Evolutionary conservation across 2,113 vertebrate species (phyloP).

Genomic region (Chiloscyllium plagiosum): DNA sequence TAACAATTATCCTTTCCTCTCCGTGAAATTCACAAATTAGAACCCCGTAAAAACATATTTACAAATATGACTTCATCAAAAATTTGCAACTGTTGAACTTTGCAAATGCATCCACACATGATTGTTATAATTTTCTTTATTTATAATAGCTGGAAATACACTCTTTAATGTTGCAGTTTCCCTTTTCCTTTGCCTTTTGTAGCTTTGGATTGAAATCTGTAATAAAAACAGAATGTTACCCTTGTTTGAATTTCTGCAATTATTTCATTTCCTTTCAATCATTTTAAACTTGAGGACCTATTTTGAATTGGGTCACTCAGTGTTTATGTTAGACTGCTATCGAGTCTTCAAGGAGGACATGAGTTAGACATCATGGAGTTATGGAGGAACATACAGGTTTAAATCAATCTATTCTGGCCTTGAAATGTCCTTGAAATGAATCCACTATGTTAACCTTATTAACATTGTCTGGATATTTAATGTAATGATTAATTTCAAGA

Average conservation of each 20-base stretch:
- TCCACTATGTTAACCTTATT: not conserved
- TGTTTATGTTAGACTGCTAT: not conserved
- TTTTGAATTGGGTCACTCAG: not conserved
- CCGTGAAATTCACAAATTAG: not conserved
- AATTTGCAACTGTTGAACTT: not conserved
- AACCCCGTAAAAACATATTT: not conserved
- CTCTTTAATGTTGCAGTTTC: not conserved
- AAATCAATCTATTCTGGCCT: not conserved
- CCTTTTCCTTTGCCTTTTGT: not conserved
- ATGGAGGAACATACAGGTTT: not conserved
- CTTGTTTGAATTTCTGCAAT: conserved; percentile 17
- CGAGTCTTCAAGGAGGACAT: not conserved
- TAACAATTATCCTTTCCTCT: not conserved
- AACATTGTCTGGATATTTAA: not conserved
- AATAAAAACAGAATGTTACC: not conserved
- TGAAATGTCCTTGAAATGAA: not conserved
- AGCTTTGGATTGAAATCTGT: not conserved
- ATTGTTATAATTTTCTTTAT: not conserved
- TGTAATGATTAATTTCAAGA: not conserved
- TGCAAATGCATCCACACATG: not conserved
- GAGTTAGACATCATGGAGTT: not conserved
- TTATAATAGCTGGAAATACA: not conserved
- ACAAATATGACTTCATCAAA: not conserved
- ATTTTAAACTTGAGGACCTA: not conserved
- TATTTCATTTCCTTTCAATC: not conserved